Base-by-base conservation (phyloP, 2,888 invertebrate genomes). In the Hyppa rectilinea region DNA sequence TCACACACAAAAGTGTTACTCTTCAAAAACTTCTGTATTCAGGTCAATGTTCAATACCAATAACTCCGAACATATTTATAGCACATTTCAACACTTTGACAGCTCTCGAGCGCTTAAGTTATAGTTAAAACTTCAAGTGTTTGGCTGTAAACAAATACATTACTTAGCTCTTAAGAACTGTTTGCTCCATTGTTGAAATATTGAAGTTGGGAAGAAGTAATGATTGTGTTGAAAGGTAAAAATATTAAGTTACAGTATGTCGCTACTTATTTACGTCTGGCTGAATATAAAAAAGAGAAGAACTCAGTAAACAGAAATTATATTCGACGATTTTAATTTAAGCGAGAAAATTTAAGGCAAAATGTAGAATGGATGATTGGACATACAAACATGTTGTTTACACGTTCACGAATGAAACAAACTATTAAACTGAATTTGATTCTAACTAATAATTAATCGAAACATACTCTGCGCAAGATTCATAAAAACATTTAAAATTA, bases 81-180 rank as follows among this genome's bases (percentile, higher is more conserved):
- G 66, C 63, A 56, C 78, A 70, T 78, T 83, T 85, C 65, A 83
- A 71, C 72, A 73, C 75, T 80, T 80, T 58, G 67, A 75, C 60
- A 63, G 60, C 23, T 66, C 72, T 59, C 34, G 26, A 77, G 68
- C 61, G 66, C 68, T 75, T 75, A 75, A 77, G 45, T 75, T 71
- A 71, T 71, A 60, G 80, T 81, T 67, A 56, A 71, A 71, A 76
- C 50, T 79, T 68, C 43, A 63, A 72, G 64, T 64, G 67, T 72
- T 60, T 65, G 65, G 50, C 26, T 40, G 76, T 74, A 77, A 81
- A 84, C 76, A 82, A 81, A 78, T 75, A 73, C 72, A 73, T 80
- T 68, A 79, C 66, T 71, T 75, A 68, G n/a, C 14, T 47, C 59
- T 69, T 74, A 71, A 36, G 43, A 60, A 50, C 12, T 43, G 23